Conservation (phyloP, 2,797 vertebrate species). For the Alexandromys oeconomus region DNA sequence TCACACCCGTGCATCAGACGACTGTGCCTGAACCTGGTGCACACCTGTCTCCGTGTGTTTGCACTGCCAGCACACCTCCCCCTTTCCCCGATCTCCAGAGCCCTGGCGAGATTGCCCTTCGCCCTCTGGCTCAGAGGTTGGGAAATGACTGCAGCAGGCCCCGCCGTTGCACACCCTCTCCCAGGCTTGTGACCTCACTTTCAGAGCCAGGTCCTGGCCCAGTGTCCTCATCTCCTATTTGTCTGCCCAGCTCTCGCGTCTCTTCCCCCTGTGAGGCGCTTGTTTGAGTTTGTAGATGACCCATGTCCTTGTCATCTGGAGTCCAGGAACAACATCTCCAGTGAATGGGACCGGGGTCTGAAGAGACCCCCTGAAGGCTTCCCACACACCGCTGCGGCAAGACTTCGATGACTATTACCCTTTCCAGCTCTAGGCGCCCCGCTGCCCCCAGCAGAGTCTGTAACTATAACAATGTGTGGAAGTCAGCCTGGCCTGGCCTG, state of each 20-base stretch:
- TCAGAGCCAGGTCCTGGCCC: not conserved
- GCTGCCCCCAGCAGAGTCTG: not conserved
- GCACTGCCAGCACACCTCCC: fast-evolving
- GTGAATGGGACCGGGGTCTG: not conserved
- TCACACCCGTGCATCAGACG: not conserved
- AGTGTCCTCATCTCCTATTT: not conserved
- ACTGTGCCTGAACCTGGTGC: not conserved
- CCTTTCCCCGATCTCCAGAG: fast-evolving
- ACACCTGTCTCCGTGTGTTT: not conserved
- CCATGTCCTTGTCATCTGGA: not conserved
- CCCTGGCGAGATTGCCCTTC: not conserved
- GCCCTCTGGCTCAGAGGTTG: not conserved
- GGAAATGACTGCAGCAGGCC: not conserved
- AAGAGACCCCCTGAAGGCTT: not conserved
- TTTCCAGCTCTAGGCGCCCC: not conserved
- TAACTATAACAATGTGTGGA: not conserved
- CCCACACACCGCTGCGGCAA: not conserved
- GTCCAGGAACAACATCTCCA: fast-evolving
- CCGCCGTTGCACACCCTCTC: not conserved
- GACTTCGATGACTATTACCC: not conserved
- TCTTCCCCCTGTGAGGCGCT: not conserved
- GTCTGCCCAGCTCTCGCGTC: fast-evolving
- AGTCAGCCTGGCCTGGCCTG: not conserved
- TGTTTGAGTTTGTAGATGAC: not conserved
- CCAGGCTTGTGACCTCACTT: not conserved